A percentile compares a stretch with the other conserved stretches of the same genome.
Evolutionary conservation across 2,888 invertebrate genomes (phyloP).

Genomic region (Campoplex nolae): DNA sequence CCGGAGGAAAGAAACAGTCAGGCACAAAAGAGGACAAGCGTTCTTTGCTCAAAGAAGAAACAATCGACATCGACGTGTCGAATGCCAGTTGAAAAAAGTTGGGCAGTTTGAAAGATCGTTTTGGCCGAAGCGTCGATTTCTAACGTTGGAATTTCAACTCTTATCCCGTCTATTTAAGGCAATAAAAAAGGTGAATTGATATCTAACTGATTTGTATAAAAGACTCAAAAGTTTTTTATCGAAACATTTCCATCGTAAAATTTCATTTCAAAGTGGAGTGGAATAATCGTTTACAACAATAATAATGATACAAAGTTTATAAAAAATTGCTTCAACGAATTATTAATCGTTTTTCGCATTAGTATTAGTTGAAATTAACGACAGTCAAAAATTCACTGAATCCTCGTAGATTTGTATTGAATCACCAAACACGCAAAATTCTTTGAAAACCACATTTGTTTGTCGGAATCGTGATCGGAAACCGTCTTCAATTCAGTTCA

Average conservation of each 20-base stretch:
- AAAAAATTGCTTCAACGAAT: neutral
- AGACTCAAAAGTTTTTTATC: neutral
- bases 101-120: slow-evolving; percentile 15
- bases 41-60: slow-evolving; percentile 84
- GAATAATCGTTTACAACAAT: neutral
- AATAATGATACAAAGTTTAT: neutral
- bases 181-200: slow-evolving; percentile 10
- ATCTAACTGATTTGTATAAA: neutral
- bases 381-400: neutral
- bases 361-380: neutral
- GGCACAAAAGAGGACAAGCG: slow-evolving; percentile 84
- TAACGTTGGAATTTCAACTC: neutral
- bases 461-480: neutral
- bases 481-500: neutral
- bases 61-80: slow-evolving; percentile 82
- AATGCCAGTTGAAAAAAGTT: slow-evolving; percentile 80
- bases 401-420: neutral
- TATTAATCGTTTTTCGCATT: neutral
- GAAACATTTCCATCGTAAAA: neutral
- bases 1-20: slow-evolving; percentile 82
- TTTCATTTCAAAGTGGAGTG: neutral
- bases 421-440: neutral
- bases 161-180: slow-evolving; percentile 20
- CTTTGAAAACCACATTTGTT: neutral
- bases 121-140: slow-evolving; percentile 6